Base-by-base conservation (phyloP, 2,888 invertebrate species). In the Nomada fabriciana region DNA sequence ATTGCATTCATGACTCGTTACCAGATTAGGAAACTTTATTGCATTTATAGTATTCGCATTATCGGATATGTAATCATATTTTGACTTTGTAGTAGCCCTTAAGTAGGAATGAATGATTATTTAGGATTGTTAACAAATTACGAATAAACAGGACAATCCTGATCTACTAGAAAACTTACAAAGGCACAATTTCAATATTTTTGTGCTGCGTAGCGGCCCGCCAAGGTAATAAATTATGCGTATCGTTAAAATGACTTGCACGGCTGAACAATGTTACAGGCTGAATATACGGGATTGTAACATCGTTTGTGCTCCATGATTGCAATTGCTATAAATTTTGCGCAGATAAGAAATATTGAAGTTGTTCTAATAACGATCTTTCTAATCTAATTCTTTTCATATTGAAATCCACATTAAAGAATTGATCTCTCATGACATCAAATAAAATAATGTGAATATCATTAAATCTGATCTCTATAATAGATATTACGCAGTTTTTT, bases 1-100 rank as follows among this genome's bases (percentile, higher is more conserved):
- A 94, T 97, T 97, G 52, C 97, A 95, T 92, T 97, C 97, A 93
- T 97, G 97, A 5, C 97, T 97, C 0, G 97, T 97, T 76, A 97
- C 96, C 88, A 98, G 93, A 94, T 97, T 97, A 18, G 97, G 97
- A 93, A 97, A 98, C 86, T 96, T 96, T 81, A 97, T 94, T 0
- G 97, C 96, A 15, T 96, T 96, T 96, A 97, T 96, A 76, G 96
- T 95, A 92, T 95, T 96, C 91, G 96, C 96, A 1, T 97, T 96
- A 91, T 97, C 97, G 71, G 97, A 95, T 93, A 97, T 94, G 76
- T 97, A 96, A 93, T 96, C 97, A 11, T 97, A 97, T 80, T 97
- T 95, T 36, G 97, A 96, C 91, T 97, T 97, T 11, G 95, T 95
- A 15, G 47, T 15, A 43, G 96, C 96, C 93, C 97, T 96, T 90